A percentile compares a stretch with the other conserved stretches of the same genome.
Conservation (phyloP, 2,797 vertebrate species). For the Anguilla obscura region DNA sequence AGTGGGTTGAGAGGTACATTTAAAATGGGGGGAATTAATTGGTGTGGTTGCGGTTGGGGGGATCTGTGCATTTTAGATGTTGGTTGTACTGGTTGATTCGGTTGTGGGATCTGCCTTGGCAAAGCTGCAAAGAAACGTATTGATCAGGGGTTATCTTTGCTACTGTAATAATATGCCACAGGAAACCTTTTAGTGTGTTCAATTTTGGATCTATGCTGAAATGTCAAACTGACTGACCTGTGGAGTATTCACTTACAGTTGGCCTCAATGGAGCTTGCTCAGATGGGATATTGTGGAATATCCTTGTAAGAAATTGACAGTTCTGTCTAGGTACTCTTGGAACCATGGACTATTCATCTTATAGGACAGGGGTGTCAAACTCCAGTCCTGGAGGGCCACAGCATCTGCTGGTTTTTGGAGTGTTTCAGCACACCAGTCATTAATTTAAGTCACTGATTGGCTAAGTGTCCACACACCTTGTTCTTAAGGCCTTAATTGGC, state of each 20-base stretch:
- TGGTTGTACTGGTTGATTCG: neutral
- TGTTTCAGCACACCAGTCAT: neutral
- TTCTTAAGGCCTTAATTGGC: neutral
- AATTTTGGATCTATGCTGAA: slow-evolving; percentile 20
- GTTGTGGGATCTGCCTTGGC: neutral
- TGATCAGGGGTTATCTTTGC: neutral
- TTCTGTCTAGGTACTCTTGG: neutral
- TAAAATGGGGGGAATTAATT: neutral
- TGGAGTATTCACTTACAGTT: slow-evolving; percentile 18
- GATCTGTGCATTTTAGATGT: neutral
- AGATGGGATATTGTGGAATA: neutral
- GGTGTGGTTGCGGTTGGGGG: neutral
- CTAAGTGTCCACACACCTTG: neutral
- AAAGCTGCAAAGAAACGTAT: neutral
- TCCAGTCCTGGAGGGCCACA: neutral
- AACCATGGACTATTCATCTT: neutral
- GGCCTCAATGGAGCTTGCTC: slow-evolving; percentile 4
- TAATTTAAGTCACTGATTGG: neutral
- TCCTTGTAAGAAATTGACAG: neutral
- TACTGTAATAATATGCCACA: slow-evolving; percentile 1
- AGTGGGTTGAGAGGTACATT: neutral
- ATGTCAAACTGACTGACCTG: slow-evolving; percentile 29
- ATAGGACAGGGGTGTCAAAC: neutral
- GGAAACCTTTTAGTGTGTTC: slow-evolving; percentile 25
- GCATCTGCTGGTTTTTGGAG: neutral